A percentile compares a stretch with the other conserved stretches of the same genome.
Conservation (phyloP, 2,797 vertebrate species). For the Borostomias antarcticus region DNA sequence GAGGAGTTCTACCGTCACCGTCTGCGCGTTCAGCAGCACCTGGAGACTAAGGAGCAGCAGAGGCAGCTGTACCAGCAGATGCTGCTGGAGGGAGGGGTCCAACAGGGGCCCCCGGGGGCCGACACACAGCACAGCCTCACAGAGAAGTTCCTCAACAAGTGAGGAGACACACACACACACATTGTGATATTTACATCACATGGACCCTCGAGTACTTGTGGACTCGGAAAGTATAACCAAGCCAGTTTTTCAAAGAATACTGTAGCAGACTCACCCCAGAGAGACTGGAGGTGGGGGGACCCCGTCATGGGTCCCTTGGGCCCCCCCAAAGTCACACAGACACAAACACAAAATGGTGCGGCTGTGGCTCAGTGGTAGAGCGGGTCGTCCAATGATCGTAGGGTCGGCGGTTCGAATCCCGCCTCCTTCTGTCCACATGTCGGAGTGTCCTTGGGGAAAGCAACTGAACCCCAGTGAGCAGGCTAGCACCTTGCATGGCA, state of each 20-base stretch:
- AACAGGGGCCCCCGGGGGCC: conserved; percentile 85
- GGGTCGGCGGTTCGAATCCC: too few relatives aligned
- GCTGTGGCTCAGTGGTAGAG: too few relatives aligned
- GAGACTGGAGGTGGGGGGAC: conserved; percentile 33
- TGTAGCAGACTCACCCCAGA: conserved; percentile 48
- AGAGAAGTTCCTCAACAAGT: conserved; percentile 80
- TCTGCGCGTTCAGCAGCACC: conserved; percentile 94
- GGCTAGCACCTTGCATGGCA: too few relatives aligned
- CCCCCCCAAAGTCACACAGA: conserved; percentile 18
- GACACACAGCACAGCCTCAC: conserved; percentile 95
- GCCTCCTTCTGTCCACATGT: too few relatives aligned
- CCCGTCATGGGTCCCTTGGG: conserved; percentile 53
- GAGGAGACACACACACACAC: neutral
- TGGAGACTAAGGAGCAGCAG: conserved; percentile 98
- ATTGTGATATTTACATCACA: too few relatives aligned
- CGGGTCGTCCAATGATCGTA: too few relatives aligned
- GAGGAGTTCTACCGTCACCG: conserved; percentile 97
- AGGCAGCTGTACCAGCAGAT: conserved; percentile 96
- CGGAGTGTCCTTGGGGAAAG: too few relatives aligned
- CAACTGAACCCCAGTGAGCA: too few relatives aligned
- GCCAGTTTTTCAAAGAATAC: too few relatives aligned
- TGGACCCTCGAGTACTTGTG: too few relatives aligned
- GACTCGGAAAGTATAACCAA: too few relatives aligned
- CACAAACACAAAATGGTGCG: too few relatives aligned
- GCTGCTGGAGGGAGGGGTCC: conserved; percentile 95